A percentile compares a stretch with the other conserved stretches of the same genome.
phyloP scores from a whole-genome alignment of 2,888 invertebrate species.

The Polymixis flavicincta region DNA sequence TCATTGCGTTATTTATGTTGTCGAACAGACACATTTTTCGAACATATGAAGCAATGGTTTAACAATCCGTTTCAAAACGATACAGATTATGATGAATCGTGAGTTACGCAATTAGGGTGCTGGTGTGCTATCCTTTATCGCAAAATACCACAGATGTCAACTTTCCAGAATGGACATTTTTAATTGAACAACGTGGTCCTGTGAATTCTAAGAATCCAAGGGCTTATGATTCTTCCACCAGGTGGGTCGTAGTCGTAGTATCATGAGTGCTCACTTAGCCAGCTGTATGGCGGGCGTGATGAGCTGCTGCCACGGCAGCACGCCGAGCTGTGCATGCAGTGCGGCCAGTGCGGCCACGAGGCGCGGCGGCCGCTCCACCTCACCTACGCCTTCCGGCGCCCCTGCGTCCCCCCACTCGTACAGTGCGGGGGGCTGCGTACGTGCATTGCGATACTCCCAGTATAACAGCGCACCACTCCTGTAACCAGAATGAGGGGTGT shows the following conservation, averaged over 20 bases:
- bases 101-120: too few relatives aligned
- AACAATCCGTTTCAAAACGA: too few relatives aligned
- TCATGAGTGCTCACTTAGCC: conserved; percentile 72
- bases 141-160: background rate
- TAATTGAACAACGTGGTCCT: background rate
- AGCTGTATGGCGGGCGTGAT: conserved; percentile 80
- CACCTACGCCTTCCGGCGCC: background rate
- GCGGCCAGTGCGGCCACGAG: conserved; percentile 80
- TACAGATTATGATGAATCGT: too few relatives aligned
- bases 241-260: too few relatives aligned
- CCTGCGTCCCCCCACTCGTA: conserved; percentile 79
- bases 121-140: too few relatives aligned
- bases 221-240: background rate
- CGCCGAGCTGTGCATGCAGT: conserved; percentile 79
- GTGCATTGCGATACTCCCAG: conserved; percentile 92
- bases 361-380: conserved; percentile 71
- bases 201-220: background rate
- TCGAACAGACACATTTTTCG: too few relatives aligned
- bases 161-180: background rate
- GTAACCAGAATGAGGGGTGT: conserved; percentile 27
- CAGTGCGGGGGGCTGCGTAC: conserved; percentile 78
- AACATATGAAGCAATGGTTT: too few relatives aligned
- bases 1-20: too few relatives aligned
- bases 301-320: conserved; percentile 78
- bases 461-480: conserved; percentile 94